Percentiles rank a stretch among this genome's conserved stretches.
Evolutionary conservation across 1,140 invertebrate species (phyloP).

Genomic region (Octopus bimaculoides): DNA sequence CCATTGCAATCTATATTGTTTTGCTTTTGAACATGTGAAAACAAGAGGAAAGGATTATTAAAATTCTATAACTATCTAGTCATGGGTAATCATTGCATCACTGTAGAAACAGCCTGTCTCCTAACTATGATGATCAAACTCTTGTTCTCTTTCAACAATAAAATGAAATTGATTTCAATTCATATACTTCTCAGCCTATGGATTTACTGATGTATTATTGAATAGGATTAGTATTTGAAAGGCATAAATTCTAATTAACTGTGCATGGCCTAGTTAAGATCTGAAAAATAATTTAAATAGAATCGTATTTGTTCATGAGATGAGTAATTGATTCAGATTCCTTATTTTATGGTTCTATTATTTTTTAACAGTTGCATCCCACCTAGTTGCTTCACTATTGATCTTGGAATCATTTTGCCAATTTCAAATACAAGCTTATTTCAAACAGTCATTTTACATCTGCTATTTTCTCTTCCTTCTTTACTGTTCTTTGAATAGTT

Average conservation of each 20-base stretch:
- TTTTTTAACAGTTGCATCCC: not conserved
- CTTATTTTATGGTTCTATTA: constrained; percentile 2
- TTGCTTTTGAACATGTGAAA: too few relatives aligned
- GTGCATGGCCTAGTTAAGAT: not conserved
- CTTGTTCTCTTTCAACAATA: not conserved
- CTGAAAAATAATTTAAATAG: not conserved
- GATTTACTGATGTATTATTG: not conserved
- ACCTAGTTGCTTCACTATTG: not conserved
- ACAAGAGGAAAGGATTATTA: too few relatives aligned
- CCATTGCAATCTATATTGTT: too few relatives aligned
- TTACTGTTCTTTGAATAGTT: too few relatives aligned
- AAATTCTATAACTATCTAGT: too few relatives aligned
- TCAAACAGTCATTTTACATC: too few relatives aligned
- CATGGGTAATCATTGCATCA: too few relatives aligned
- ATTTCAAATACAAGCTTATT: too few relatives aligned
- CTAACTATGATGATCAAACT: too few relatives aligned
- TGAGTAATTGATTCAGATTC: constrained; percentile 2
- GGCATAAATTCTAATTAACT: constrained; percentile 4
- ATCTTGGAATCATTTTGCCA: not conserved
- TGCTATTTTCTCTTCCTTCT: too few relatives aligned
- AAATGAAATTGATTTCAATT: constrained; percentile 8
- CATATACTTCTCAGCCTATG: not conserved
- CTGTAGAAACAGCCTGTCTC: too few relatives aligned
- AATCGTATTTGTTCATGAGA: not conserved
- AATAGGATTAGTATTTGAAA: not conserved